phyloP scores from a whole-genome alignment of 1,140 invertebrate genomes.

The Drosophila sturtevanti region DNA sequence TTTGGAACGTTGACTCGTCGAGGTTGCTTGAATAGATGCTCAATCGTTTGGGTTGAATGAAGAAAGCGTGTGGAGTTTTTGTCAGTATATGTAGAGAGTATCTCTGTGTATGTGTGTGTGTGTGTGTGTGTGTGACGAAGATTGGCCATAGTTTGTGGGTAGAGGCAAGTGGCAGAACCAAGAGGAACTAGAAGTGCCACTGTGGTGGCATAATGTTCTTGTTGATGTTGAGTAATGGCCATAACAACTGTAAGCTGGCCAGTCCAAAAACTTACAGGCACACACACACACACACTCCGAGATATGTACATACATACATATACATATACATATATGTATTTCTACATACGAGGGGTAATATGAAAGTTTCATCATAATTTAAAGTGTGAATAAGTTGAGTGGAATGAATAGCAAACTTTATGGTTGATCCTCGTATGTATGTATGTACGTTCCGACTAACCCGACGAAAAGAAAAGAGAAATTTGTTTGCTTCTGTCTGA shows the following conservation, averaged over 20 bases:
- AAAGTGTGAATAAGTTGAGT: not conserved
- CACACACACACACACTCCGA: too few species aligned
- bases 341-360: not conserved
- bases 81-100: conserved; percentile 1
- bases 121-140: conserved; percentile 35
- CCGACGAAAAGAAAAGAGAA: conserved; percentile 66
- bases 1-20: conserved; percentile 59
- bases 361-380: not conserved
- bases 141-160: conserved; percentile 15
- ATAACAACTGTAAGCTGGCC: conserved; percentile 77
- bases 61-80: conserved; percentile 51
- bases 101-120: conserved; percentile 22
- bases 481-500: conserved; percentile 63
- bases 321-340: conserved; percentile 14
- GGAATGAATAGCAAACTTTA: not conserved
- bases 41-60: conserved; percentile 78
- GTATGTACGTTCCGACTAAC: conserved; percentile 38
- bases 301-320: conserved; percentile 24
- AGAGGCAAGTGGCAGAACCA: not conserved
- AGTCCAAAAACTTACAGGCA: conserved; percentile 36
- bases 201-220: conserved; percentile 79
- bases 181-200: conserved; percentile 51
- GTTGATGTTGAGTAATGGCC: conserved; percentile 80
- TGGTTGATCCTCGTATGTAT: conserved; percentile 6
- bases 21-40: conserved; percentile 72